Evolutionary conservation across 2,888 invertebrate species (phyloP), one percentile per base, ranked within the genome.

Genomic region (Cylindroiulus punctatus): DNA sequence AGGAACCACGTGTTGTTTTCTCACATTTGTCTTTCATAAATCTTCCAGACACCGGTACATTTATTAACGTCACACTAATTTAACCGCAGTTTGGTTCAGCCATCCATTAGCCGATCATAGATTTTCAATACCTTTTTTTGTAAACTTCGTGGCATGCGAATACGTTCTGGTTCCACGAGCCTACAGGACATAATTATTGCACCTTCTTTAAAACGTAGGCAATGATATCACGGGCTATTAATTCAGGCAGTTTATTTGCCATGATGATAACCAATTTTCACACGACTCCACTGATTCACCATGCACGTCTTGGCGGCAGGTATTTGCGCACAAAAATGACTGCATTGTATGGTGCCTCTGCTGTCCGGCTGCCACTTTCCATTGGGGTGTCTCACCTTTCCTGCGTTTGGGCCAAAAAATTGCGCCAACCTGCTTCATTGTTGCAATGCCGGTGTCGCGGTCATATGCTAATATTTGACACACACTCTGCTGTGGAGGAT

Each of bases 381-480:
- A 22, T 10, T 57, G 7, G 22, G 57, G 57, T 22, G 57, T 57
- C 57, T 22, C 19, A 52, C 4, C 19, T 52, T 52, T 22, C 22
- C 22, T 57, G 22, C 22, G 22, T 22, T 7, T 22, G 57, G 57
- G 57, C 12, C 17, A 57, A 57, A 22, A 57, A 5, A 1, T 22
- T 22, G 7, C 22, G 22, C 57, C 57, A 57, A 57, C 57, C 57
- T 57, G 57, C 57, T 22, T 22, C 57, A 57, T 57, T 57, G 57
- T 57, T 57, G 57, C 57, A 7, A 22, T 22, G 17, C 22, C 22
- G 57, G 57, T 57, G 57, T 57, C 57, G 57, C 57, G 57, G 57
- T 57, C 57, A 57, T 57, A 57, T 57, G 57, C 57, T 22, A 57
- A 57, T 57, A 57, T 57, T 57, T 57, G 57, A 57, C 57, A 57